These are phyloP conservation scores for Leucania comma DNA, from an alignment of 2,888 invertebrate genomes.

Conservation along the genomic window DNA sequence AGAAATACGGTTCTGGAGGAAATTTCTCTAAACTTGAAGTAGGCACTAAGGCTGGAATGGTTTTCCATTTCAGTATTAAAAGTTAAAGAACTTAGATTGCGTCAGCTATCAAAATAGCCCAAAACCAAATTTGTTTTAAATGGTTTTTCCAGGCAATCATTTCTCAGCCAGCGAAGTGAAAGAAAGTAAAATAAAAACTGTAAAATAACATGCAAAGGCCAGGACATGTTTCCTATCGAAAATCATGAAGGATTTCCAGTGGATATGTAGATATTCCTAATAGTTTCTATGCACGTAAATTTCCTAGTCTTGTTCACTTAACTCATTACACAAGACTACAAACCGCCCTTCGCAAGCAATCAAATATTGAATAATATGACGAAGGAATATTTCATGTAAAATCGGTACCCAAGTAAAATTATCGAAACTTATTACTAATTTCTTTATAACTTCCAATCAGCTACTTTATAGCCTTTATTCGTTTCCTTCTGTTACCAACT, in stretches of 20 bases:
- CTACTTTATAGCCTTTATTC: neutral
- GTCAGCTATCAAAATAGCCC: neutral
- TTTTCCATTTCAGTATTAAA: constrained; percentile 14
- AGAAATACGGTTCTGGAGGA: constrained; percentile 48
- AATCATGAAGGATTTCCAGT: constrained; percentile 1
- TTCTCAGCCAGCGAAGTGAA: neutral
- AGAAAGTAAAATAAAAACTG: neutral
- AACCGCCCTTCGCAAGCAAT: neutral
- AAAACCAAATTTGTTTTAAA: neutral
- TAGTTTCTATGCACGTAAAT: neutral
- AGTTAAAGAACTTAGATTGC: constrained; percentile 4
- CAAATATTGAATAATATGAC: constrained; percentile 7
- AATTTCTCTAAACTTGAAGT: constrained; percentile 35
- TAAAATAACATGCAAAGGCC: no score
- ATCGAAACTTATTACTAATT: neutral
- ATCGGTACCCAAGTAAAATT: neutral
- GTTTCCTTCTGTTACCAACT: constrained; percentile 1
- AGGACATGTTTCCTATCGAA: neutral
- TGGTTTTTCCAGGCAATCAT: neutral
- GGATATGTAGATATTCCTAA: no score
- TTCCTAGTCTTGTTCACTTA: neutral
- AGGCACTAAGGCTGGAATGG: constrained; percentile 8
- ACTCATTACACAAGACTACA: constrained; percentile 1
- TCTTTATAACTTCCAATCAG: constrained; percentile 15
- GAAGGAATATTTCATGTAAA: constrained; percentile 15